Conservation (phyloP, 1,140 invertebrate genomes). For the Megalonaias nervosa region DNA sequence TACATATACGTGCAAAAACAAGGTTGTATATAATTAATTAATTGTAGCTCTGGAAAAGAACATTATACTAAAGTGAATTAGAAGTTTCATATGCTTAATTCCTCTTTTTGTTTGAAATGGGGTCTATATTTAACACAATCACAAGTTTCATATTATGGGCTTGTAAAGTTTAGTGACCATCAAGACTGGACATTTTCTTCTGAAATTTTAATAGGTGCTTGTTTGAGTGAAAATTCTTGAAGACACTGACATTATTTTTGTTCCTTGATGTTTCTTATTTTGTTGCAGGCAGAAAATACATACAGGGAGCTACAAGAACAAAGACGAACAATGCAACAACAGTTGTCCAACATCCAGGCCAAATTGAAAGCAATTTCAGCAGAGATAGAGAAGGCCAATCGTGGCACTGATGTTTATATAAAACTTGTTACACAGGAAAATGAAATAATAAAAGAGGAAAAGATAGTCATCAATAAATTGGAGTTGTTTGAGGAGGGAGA, state of each 20-base stretch:
- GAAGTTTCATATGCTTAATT: too few relatives aligned
- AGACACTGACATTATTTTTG: not conserved
- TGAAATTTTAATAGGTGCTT: too few relatives aligned
- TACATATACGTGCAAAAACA: too few relatives aligned
- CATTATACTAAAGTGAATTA: too few relatives aligned
- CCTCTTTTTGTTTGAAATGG: too few relatives aligned
- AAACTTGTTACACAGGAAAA: conserved; percentile 74
- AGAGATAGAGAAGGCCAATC: conserved; percentile 80
- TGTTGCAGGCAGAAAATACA: conserved; percentile 75
- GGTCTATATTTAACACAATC: too few relatives aligned
- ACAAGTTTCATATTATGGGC: too few relatives aligned
- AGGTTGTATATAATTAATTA: too few relatives aligned
- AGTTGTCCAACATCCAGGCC: conserved; percentile 75
- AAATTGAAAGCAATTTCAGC: conserved; percentile 78
- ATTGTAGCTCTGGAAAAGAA: too few relatives aligned
- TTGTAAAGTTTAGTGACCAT: too few relatives aligned
- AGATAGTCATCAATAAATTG: conserved; percentile 63
- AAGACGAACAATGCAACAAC: conserved; percentile 75
- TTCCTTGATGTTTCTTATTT: conserved; percentile 3
- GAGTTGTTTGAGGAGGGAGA: conserved; percentile 73
- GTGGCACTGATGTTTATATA: conserved; percentile 81
- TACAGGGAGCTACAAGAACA: conserved; percentile 78
- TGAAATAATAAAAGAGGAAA: conserved; percentile 69
- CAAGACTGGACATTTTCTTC: too few relatives aligned
- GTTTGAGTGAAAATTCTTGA: too few relatives aligned